Conservation (phyloP, 1,140 invertebrate genomes). For the Zaprionus taronus region DNA sequence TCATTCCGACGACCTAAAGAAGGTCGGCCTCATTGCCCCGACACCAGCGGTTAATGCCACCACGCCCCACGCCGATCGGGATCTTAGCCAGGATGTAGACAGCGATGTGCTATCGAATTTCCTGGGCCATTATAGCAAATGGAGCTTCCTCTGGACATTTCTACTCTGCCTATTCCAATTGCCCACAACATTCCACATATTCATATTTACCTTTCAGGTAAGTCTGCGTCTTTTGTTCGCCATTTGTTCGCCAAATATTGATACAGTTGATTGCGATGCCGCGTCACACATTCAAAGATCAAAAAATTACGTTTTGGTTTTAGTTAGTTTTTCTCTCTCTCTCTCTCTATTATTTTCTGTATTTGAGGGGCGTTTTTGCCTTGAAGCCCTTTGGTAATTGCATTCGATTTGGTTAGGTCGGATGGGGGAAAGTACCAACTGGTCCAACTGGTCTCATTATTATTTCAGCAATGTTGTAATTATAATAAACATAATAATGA, state of each 20-base stretch:
- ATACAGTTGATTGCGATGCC: conserved; percentile 56
- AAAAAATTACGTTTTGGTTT: conserved; percentile 19
- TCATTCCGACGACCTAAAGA: conserved; percentile 78
- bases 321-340: neutral
- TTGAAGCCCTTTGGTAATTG: neutral
- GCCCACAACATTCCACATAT: conserved; percentile 82
- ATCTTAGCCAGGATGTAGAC: conserved; percentile 84
- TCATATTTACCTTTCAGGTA: conserved; percentile 83
- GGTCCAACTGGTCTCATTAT: neutral
- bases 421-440: neutral
- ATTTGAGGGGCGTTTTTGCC: neutral
- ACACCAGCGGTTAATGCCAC: neutral
- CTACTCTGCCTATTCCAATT: conserved; percentile 87
- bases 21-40: conserved; percentile 33
- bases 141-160: conserved; percentile 89
- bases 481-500: too few species aligned
- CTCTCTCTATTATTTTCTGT: neutral
- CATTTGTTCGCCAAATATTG: conserved; percentile 61
- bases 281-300: conserved; percentile 31
- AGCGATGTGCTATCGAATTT: conserved; percentile 87
- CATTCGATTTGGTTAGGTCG: neutral
- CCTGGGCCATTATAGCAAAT: conserved; percentile 89
- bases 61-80: neutral
- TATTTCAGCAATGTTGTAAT: neutral
- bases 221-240: conserved; percentile 45